phyloP scores from a whole-genome alignment of 1,140 invertebrate genomes.

The Elymnias hypermnestra region DNA sequence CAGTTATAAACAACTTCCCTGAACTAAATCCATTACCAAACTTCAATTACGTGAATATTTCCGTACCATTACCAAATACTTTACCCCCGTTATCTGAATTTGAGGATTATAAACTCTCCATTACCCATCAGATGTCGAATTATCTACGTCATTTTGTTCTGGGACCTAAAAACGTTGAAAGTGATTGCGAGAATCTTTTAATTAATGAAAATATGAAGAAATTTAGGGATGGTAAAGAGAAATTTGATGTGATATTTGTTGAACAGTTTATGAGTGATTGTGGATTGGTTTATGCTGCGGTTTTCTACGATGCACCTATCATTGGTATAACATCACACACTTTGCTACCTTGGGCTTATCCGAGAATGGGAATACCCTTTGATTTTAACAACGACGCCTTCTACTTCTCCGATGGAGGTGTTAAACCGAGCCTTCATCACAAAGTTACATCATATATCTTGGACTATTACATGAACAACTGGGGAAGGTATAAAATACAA shows the following conservation, averaged over 20 bases:
- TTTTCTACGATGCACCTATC: constrained; percentile 77
- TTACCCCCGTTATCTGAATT: background rate
- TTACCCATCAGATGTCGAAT: constrained; percentile 24
- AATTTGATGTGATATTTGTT: constrained; percentile 81
- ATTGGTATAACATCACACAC: constrained; percentile 77
- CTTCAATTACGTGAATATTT: constrained; percentile 41
- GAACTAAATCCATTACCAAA: constrained; percentile 35
- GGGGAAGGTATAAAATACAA: constrained; percentile 35
- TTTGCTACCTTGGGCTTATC: constrained; percentile 76
- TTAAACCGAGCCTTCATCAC: constrained; percentile 71
- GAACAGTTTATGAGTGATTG: constrained; percentile 84
- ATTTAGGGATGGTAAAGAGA: constrained; percentile 45
- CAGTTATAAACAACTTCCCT: constrained; percentile 61
- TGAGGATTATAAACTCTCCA: background rate
- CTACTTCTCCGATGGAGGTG: constrained; percentile 69
- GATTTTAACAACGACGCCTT: constrained; percentile 75
- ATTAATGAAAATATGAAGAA: constrained; percentile 47
- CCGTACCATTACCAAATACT: constrained; percentile 5
- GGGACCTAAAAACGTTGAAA: background rate
- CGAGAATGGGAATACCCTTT: constrained; percentile 74
- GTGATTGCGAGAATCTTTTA: constrained; percentile 59
- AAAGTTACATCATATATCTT: constrained; percentile 40
- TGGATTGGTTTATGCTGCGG: constrained; percentile 77
- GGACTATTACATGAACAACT: constrained; percentile 19
- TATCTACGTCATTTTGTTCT: constrained; percentile 27